phyloP scores from a whole-genome alignment of 1,140 invertebrate genomes.

The Lepidurus arcticus region DNA sequence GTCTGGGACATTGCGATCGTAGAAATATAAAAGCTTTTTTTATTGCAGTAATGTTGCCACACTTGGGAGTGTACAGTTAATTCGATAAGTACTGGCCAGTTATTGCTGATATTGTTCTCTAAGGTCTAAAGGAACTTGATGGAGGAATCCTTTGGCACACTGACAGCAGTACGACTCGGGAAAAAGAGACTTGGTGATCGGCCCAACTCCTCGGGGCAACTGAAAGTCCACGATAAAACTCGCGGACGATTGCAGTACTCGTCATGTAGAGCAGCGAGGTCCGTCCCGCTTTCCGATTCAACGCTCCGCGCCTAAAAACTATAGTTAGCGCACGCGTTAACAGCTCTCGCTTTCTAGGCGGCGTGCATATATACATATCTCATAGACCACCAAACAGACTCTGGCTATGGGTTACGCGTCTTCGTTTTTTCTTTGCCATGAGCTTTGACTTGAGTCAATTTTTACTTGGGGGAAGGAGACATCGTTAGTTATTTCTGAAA shows the following conservation, averaged over 20 bases:
- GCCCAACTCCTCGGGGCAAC: not conserved
- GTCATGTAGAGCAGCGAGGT: not conserved
- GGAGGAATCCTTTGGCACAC: conserved; percentile 1
- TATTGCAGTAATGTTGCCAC: not conserved
- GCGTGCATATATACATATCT: too few species aligned
- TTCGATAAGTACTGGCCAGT: not conserved
- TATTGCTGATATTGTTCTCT: not conserved
- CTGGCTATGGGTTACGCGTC: too few species aligned
- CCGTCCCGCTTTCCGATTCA: not conserved
- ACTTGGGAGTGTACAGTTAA: not conserved
- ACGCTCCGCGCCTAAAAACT: not conserved
- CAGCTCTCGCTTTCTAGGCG: not conserved
- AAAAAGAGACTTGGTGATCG: conserved; percentile 2
- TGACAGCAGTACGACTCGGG: not conserved
- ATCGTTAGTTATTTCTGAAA: too few species aligned
- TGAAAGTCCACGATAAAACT: not conserved
- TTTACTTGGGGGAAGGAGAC: too few species aligned
- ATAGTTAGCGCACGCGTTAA: not conserved
- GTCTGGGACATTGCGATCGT: too few species aligned
- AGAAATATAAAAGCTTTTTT: too few species aligned
- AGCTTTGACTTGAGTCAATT: too few species aligned
- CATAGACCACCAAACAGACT: too few species aligned
- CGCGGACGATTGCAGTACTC: conserved; percentile 11
- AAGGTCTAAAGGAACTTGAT: not conserved
- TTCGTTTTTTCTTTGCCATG: too few species aligned